Percentiles rank a stretch among this genome's conserved stretches.
Evolutionary conservation across 2,888 invertebrate species (phyloP).

Genomic region (Dynastes grantii): DNA sequence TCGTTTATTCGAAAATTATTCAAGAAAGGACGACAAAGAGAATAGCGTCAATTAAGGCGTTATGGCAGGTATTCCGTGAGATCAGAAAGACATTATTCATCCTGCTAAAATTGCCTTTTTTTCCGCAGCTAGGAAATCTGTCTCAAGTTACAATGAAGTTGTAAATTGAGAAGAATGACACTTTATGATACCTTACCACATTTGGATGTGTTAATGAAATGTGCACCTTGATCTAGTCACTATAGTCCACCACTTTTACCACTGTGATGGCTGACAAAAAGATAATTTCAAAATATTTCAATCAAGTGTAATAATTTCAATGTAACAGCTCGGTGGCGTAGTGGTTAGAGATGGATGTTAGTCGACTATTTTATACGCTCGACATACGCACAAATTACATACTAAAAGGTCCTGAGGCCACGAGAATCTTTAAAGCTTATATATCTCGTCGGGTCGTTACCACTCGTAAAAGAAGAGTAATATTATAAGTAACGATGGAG

Average conservation of each 20-base stretch:
- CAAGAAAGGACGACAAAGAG: conserved; percentile 1
- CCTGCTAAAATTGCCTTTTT: neutral
- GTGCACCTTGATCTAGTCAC: neutral
- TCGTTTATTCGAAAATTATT: conserved; percentile 12
- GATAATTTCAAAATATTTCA: too few species aligned
- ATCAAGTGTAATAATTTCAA: too few species aligned
- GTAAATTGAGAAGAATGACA: neutral
- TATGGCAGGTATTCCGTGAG: neutral
- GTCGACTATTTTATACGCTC: too few species aligned
- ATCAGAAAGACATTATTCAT: neutral
- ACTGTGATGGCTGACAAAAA: too few species aligned
- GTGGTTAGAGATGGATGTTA: too few species aligned
- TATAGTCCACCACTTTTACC: neutral
- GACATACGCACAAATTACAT: too few species aligned
- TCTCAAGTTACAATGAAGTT: neutral
- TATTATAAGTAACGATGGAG: too few species aligned
- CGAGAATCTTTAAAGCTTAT: too few species aligned
- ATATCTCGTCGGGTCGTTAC: too few species aligned
- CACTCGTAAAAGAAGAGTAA: too few species aligned
- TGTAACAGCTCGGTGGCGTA: too few species aligned
- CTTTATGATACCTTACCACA: neutral
- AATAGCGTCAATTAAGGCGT: conserved; percentile 12
- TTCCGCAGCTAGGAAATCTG: neutral
- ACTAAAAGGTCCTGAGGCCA: too few species aligned
- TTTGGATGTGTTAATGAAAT: neutral